Conservation (phyloP, 2,113 vertebrate species). For the Alligator sinensis region DNA sequence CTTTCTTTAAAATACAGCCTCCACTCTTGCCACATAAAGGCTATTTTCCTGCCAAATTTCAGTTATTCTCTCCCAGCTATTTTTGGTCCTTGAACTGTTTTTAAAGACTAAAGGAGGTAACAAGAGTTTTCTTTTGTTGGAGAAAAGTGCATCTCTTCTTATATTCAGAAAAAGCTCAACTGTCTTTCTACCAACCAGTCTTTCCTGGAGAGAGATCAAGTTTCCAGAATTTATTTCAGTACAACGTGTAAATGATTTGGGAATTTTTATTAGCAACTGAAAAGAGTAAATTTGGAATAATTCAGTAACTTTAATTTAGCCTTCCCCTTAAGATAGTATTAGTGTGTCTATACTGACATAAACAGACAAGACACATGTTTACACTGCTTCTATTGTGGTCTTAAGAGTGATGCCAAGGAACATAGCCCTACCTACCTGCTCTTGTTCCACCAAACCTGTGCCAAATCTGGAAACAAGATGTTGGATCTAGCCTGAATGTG, state of each 20-base stretch:
- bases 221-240: not conserved
- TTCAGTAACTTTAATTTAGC: slow-evolving; percentile 41
- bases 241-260: not conserved
- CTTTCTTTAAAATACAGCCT: not conserved
- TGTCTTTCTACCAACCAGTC: not conserved
- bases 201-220: not conserved
- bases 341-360: slow-evolving; percentile 59
- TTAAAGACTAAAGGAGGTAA: not conserved
- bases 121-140: not conserved
- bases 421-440: no score
- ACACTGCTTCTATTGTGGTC: no score
- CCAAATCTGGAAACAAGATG: no score
- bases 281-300: slow-evolving; percentile 35
- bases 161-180: not conserved
- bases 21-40: not conserved
- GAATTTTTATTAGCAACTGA: slow-evolving; percentile 20
- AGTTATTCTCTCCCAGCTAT: not conserved
- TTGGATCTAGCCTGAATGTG: no score
- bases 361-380: slow-evolving; percentile 51
- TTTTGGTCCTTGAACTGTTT: not conserved
- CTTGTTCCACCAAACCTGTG: no score
- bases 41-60: not conserved
- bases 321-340: slow-evolving; percentile 2
- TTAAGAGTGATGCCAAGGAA: no score
- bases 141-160: not conserved